Conservation (phyloP, 1,140 invertebrate species). For the Aradophagus sp. region DNA sequence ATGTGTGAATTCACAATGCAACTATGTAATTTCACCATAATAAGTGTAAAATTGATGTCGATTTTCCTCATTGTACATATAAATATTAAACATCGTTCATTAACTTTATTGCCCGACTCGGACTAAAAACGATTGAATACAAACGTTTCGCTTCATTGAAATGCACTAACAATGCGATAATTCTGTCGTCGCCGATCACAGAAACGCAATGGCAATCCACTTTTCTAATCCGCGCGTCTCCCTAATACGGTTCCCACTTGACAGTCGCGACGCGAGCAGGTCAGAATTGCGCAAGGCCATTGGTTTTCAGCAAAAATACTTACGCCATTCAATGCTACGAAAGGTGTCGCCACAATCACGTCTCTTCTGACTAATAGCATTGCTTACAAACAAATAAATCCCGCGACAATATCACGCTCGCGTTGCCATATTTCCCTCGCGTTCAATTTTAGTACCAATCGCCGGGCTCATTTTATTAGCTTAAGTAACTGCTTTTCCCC, state of each 20-base stretch:
- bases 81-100: too few relatives aligned
- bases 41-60: too few relatives aligned
- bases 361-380: constrained; percentile 37
- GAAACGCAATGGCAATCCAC: constrained; percentile 46
- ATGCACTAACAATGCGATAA: constrained; percentile 25
- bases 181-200: constrained; percentile 39
- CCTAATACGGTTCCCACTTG: constrained; percentile 41
- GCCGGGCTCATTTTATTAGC: constrained; percentile 3
- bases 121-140: too few relatives aligned
- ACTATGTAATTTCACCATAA: too few relatives aligned
- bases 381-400: constrained; percentile 33
- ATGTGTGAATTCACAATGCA: too few relatives aligned
- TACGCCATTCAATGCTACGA: constrained; percentile 40
- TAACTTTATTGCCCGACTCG: too few relatives aligned
- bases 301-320: constrained; percentile 41
- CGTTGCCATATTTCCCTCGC: constrained; percentile 10
- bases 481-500: too few relatives aligned
- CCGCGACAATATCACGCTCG: constrained; percentile 12
- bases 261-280: constrained; percentile 7
- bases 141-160: constrained; percentile 14
- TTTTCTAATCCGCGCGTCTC: constrained; percentile 50
- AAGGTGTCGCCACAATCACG: constrained; percentile 29
- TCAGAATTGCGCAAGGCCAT: constrained; percentile 49
- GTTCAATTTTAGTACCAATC: constrained; percentile 8
- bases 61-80: too few relatives aligned